Evolutionary conservation across 2,888 invertebrate species (phyloP), one percentile per base, ranked within the genome.

Genomic region (Nomada hirtipes): DNA sequence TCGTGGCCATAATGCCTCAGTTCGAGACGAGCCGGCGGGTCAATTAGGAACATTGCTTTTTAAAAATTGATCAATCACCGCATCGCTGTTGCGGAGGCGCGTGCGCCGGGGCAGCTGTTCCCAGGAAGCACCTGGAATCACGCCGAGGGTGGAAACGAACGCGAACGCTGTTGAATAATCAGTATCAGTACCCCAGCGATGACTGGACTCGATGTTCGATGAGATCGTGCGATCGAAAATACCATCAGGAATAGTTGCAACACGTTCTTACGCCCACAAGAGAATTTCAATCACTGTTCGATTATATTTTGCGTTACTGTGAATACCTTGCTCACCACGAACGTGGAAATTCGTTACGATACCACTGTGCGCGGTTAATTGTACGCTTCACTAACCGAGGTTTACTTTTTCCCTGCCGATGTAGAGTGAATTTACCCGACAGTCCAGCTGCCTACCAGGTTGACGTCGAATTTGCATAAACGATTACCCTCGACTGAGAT

Each of bases 41-140:
- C 91, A 92, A 93, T 92, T 92, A 93, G 88, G 91, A 90, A 89
- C 91, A 92, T 91, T 91, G 92, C 91, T 92, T 92, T 92, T 92
- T 90, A 90, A 91, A 91, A 91, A 89, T 91, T 92, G 92, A 92
- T 92, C 91, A 88, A 92, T 92, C 91, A 92, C 89, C 84, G 86
- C 84, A 84, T 82, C 86, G 85, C 53, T 52, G 83, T 67, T 71
- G 76, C 73, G 26, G 72, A 83, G 83, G 87, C 90, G 90, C 89
- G 88, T 89, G 89, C 90, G 89, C 89, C 81, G 57, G 68, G 78
- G 79, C 91, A 90, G 91, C 91, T 92, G 91, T 87, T 88, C 88
- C 85, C 80, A 70, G 72, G 81, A 86, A 84, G 65, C 92, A 93
- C 91, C 93, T 93, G 92, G 92, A 89, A 88, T 90, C 89, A 87